Conservation (phyloP, 2,888 invertebrate genomes). For the Byasa hedistus region DNA sequence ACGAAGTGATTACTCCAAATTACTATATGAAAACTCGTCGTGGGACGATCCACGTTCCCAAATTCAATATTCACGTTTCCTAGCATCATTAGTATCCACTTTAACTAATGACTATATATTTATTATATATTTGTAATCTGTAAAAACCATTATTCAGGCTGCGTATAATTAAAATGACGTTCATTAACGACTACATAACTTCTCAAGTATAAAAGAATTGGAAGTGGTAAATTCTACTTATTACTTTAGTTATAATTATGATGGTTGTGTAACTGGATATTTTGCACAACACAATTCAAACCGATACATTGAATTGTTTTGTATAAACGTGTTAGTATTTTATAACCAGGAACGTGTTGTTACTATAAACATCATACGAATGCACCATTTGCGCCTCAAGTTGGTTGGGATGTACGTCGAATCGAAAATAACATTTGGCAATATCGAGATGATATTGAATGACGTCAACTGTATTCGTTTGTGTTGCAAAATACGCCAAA, state of each 20-base stretch:
- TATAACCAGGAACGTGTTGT: slow-evolving; percentile 11
- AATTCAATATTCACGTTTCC: not conserved
- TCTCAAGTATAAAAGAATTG: not conserved
- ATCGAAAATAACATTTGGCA: slow-evolving; percentile 22
- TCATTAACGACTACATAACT: not conserved
- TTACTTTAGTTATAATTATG: slow-evolving; percentile 2
- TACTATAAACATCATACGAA: slow-evolving; percentile 18
- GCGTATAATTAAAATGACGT: not conserved
- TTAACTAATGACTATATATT: not conserved
- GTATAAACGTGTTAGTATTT: slow-evolving; percentile 14
- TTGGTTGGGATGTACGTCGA: slow-evolving; percentile 12
- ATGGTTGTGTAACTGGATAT: not conserved
- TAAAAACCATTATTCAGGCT: not conserved
- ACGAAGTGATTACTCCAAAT: not conserved
- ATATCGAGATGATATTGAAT: slow-evolving; percentile 19
- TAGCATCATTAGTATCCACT: not conserved
- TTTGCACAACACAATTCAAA: not conserved
- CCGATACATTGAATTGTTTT: not conserved
- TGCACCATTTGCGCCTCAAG: slow-evolving; percentile 19
- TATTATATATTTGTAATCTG: not conserved
- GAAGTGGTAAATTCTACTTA: not conserved
- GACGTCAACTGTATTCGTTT: slow-evolving; percentile 17
- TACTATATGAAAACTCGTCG: not conserved
- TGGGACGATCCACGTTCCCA: not conserved
- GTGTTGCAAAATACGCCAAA: not conserved